phyloP scores from a whole-genome alignment of 2,888 invertebrate genomes.

The Drosophila rubida region DNA sequence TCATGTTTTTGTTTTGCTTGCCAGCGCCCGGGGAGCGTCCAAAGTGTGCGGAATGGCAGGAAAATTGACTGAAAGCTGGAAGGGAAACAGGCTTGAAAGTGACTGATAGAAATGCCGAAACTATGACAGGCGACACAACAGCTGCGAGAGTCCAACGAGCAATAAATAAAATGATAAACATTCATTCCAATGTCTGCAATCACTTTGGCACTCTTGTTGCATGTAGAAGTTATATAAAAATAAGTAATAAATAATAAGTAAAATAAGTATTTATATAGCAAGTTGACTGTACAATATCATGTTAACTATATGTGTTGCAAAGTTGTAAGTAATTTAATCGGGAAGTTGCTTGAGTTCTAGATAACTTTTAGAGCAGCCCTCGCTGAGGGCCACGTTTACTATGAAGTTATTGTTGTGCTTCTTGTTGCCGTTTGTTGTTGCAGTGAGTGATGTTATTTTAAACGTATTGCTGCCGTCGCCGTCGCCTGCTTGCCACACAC shows the following conservation, averaged over 20 bases:
- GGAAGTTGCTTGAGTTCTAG: too few relatives aligned
- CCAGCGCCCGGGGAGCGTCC: slow-evolving; percentile 10
- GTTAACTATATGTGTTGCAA: too few relatives aligned
- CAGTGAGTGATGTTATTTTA: slow-evolving; percentile 72
- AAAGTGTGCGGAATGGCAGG: slow-evolving; percentile 12
- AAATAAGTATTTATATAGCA: too few relatives aligned
- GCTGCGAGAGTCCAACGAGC: slow-evolving; percentile 16
- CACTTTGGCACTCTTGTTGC: too few relatives aligned
- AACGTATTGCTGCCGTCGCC: slow-evolving; percentile 64
- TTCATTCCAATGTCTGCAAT: too few relatives aligned
- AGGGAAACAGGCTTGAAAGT: slow-evolving; percentile 53
- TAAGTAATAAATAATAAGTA: too few relatives aligned
- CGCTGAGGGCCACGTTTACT: slow-evolving; percentile 27
- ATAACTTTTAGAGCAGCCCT: slow-evolving; percentile 29
- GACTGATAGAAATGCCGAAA: slow-evolving; percentile 69
- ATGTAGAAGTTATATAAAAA: too few relatives aligned
- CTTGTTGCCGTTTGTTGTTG: slow-evolving; percentile 29
- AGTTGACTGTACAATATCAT: too few relatives aligned
- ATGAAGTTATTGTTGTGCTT: slow-evolving; percentile 37
- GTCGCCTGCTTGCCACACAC: slow-evolving; percentile 16
- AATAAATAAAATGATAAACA: neutral
- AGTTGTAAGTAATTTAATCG: too few relatives aligned
- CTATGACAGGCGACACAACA: slow-evolving; percentile 57
- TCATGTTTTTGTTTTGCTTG: slow-evolving; percentile 14
- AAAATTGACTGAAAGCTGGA: slow-evolving; percentile 33